A percentile compares a stretch with the other conserved stretches of the same genome.
These are phyloP conservation scores for Euphydryas editha DNA, from an alignment of 2,888 invertebrate genomes.

Conservation along the genomic window DNA sequence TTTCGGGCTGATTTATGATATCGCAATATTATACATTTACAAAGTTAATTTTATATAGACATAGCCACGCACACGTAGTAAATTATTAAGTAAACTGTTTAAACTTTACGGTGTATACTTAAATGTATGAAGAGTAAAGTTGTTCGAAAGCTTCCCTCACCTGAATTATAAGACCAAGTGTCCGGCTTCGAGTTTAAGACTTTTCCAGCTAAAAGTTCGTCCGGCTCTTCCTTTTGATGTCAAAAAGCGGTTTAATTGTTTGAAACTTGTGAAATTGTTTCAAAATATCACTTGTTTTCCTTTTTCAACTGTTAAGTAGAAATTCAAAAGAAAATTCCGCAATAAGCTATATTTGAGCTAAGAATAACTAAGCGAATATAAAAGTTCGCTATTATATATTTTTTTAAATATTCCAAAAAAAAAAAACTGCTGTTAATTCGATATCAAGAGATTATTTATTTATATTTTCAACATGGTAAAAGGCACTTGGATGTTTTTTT, in stretches of 20 bases:
- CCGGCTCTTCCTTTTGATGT: slow-evolving; percentile 68
- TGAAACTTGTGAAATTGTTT: slow-evolving; percentile 51
- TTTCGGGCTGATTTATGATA: too few relatives aligned
- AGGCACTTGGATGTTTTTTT: too few relatives aligned
- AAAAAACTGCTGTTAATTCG: too few relatives aligned
- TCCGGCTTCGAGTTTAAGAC: slow-evolving; percentile 53
- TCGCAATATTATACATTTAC: too few relatives aligned
- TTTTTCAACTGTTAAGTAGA: background rate
- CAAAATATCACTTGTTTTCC: slow-evolving; percentile 27
- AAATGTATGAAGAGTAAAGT: slow-evolving; percentile 27
- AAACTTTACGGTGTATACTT: slow-evolving; percentile 22
- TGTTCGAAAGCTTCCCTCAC: slow-evolving; percentile 22
- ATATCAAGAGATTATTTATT: too few relatives aligned
- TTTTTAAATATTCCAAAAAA: too few relatives aligned
- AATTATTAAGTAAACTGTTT: slow-evolving; percentile 9
- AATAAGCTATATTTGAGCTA: too few relatives aligned
- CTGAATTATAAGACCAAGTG: slow-evolving; percentile 51
- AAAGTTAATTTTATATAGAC: background rate
- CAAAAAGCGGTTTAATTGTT: slow-evolving; percentile 70
- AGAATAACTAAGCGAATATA: too few relatives aligned
- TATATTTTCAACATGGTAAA: too few relatives aligned
- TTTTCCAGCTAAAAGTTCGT: slow-evolving; percentile 59
- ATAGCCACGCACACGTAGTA: background rate
- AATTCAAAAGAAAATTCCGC: background rate
- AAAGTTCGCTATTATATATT: too few relatives aligned